These are phyloP conservation scores for Megathymus violae DNA, from an alignment of 1,140 invertebrate species.

Conservation along the genomic window DNA sequence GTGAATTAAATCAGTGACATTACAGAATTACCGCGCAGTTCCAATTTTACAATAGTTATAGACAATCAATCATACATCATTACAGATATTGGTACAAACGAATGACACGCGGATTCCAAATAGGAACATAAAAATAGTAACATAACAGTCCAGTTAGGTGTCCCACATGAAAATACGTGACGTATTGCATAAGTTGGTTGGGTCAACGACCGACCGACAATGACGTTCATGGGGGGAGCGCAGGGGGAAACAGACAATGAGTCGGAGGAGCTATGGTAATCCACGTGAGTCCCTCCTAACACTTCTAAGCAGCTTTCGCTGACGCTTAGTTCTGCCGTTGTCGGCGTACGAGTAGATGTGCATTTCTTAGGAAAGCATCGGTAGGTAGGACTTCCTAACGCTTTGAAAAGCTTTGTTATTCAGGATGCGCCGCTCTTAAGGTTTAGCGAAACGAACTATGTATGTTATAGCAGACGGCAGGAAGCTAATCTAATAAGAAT, in stretches of 20 bases:
- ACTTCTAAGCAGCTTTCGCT: slow-evolving; percentile 24
- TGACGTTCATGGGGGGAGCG: slow-evolving; percentile 41
- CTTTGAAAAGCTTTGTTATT: slow-evolving; percentile 19
- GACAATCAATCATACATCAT: too few species aligned
- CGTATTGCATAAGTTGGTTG: slow-evolving; percentile 53
- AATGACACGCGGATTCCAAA: slow-evolving; percentile 14
- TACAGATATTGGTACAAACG: slow-evolving; percentile 4
- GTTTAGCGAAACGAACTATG: slow-evolving; percentile 12
- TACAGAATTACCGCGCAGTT: too few species aligned
- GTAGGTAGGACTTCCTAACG: too few species aligned
- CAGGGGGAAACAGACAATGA: too few species aligned
- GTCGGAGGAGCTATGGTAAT: slow-evolving; percentile 37
- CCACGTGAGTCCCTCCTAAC: slow-evolving; percentile 29
- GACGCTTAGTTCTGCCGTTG: too few species aligned
- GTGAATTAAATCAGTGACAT: too few species aligned
- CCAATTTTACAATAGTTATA: too few species aligned
- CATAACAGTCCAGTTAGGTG: slow-evolving; percentile 50
- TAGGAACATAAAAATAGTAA: slow-evolving; percentile 26
- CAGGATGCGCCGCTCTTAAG: neutral
- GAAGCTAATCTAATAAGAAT: slow-evolving; percentile 44
- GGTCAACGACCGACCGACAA: slow-evolving; percentile 58
- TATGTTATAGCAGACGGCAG: slow-evolving; percentile 30
- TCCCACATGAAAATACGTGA: slow-evolving; percentile 41
- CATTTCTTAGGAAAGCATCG: too few species aligned
- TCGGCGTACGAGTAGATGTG: too few species aligned